phyloP scores from a whole-genome alignment of 2,888 invertebrate species.

The Dynastes tityus region DNA sequence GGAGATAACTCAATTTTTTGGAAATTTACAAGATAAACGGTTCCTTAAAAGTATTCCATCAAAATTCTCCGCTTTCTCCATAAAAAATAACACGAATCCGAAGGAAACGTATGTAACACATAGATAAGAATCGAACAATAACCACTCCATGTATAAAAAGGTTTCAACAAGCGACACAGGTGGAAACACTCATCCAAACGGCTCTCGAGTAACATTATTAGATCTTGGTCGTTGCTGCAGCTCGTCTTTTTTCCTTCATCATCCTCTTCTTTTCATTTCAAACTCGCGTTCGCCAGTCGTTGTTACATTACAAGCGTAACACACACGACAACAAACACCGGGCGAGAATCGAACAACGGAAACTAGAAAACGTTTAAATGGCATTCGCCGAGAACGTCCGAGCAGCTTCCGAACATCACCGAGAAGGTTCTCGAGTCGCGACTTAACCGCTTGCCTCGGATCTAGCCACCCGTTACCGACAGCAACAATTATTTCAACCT shows the following conservation, averaged over 20 bases:
- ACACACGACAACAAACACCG: slow-evolving; percentile 12
- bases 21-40: too few relatives aligned
- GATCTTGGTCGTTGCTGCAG: slow-evolving; percentile 9
- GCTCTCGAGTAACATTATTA: slow-evolving; percentile 12
- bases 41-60: too few relatives aligned
- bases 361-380: slow-evolving; percentile 43
- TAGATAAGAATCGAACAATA: too few relatives aligned
- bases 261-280: background rate
- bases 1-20: too few relatives aligned
- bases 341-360: slow-evolving; percentile 30
- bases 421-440: slow-evolving; percentile 25
- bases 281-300: slow-evolving; percentile 1
- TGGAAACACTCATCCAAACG: slow-evolving; percentile 12
- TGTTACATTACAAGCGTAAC: background rate
- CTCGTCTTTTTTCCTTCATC: background rate
- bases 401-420: background rate
- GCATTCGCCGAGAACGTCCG: slow-evolving; percentile 36
- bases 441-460: slow-evolving; percentile 33
- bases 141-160: background rate
- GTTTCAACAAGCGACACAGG: background rate
- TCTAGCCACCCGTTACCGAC: slow-evolving; percentile 46
- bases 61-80: too few relatives aligned
- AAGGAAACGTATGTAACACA: too few relatives aligned
- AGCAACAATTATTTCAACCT: slow-evolving; percentile 44
- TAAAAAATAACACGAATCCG: too few relatives aligned